Conservation (phyloP, 2,888 invertebrate species). For the Palloptera scutellata region DNA sequence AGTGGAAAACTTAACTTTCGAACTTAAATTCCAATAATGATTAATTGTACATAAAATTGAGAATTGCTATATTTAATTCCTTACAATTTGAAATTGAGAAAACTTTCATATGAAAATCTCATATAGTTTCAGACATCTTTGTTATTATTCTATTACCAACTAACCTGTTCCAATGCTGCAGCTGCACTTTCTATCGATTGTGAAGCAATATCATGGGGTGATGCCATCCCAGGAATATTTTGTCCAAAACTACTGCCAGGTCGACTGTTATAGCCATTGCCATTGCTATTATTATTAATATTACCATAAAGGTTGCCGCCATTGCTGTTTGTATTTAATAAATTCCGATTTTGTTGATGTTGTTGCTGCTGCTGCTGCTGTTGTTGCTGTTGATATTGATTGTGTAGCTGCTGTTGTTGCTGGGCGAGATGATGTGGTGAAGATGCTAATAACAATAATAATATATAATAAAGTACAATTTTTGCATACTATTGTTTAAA, state of each 20-base stretch:
- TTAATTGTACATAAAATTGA: no score
- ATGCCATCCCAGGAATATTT: conserved; percentile 44
- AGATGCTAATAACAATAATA: conserved; percentile 15
- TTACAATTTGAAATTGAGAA: no score
- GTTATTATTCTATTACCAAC: not conserved
- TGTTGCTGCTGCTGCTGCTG: conserved; percentile 43
- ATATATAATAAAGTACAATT: not conserved
- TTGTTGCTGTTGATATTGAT: conserved; percentile 41
- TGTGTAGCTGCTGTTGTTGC: conserved; percentile 41
- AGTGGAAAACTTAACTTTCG: no score
- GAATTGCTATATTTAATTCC: no score
- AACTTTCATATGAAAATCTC: no score
- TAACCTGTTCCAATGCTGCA: conserved; percentile 58
- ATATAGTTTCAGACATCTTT: no score
- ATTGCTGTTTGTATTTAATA: conserved; percentile 38
- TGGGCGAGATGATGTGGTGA: conserved; percentile 27
- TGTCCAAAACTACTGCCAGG: conserved; percentile 35
- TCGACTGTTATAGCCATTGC: conserved; percentile 34
- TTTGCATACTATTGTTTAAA: not conserved
- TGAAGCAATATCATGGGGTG: conserved; percentile 47
- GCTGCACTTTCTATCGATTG: conserved; percentile 58
- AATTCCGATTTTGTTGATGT: conserved; percentile 31
- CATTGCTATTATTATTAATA: conserved; percentile 39
- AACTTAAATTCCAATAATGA: no score
- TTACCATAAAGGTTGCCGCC: conserved; percentile 34